Base-by-base conservation (phyloP, 2,113 vertebrate genomes). In the Clarias macrocephalus region DNA sequence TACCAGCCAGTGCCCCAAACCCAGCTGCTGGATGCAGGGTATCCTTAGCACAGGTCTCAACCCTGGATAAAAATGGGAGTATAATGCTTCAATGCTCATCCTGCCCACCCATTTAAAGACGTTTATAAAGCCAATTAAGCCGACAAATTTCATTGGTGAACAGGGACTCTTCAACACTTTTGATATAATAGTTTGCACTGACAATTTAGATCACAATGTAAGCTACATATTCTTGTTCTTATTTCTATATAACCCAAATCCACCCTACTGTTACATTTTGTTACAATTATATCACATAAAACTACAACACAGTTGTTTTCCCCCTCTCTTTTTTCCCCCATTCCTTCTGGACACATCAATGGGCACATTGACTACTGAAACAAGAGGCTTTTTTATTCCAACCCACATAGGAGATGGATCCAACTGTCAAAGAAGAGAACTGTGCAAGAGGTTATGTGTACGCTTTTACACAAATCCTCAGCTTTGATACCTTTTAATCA, bases 371-470 rank as follows among this genome's bases (percentile, higher is more conserved):
- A 87, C 52, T 30, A 54, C 56, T 19, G 56, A 77, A 76, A 89
- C 88, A 89, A 89, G 59, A 56, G 21, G 19, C 77, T 62, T 80
- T 87, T 48, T 33, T 82, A 80, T 89, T 15, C 37, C 42, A n/a
- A 5, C 80, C 57, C 3, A 15, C 60, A 30, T 18, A 52, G 37
- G 70, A 68, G 62, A 59, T 75, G 48, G 37, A 70, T 30, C 63
- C 52, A 72, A 33, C 48, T 56, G 65, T 83, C 65, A 68, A 83
- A 56, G 57, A 18, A 25, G 18, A 37, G 11, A 7, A 80, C 59
- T 23, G 77, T 59, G 28, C 30, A 59, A 25, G 19, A 37, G 57
- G 19, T 80, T 60, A 13, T 60, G 28, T 60, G 30, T 56, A 60
- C 13, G 54, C 28, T 30, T 60, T 80, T n/a, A 60, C 18, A 16